Evolutionary conservation across 2,888 invertebrate genomes (phyloP).

Genomic region (Liodrosophila aerea): DNA sequence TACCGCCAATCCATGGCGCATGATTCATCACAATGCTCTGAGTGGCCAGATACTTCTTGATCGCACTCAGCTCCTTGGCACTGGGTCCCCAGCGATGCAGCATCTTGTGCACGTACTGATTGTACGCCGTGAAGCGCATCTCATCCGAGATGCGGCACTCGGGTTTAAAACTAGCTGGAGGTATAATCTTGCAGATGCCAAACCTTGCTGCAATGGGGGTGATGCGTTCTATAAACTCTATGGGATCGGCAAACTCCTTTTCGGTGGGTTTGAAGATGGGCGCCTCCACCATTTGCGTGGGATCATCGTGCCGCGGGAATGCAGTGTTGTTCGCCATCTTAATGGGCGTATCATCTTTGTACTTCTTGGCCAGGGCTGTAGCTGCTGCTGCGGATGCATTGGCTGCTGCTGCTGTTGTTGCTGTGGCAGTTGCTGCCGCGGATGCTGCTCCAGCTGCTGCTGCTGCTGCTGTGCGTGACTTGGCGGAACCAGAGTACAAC

Average conservation of each 20-base stretch:
- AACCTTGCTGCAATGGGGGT: slow-evolving; percentile 89
- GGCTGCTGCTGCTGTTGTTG: slow-evolving; percentile 35
- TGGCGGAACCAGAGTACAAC: slow-evolving; percentile 81
- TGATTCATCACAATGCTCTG: slow-evolving; percentile 89
- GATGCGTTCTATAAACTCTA: slow-evolving; percentile 92
- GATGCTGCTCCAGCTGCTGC: slow-evolving; percentile 43
- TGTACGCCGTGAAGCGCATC: slow-evolving; percentile 92
- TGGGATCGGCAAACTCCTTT: slow-evolving; percentile 93
- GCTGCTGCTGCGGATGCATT: slow-evolving; percentile 26
- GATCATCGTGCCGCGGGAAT: slow-evolving; percentile 83
- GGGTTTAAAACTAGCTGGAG: slow-evolving; percentile 90
- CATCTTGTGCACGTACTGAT: slow-evolving; percentile 95
- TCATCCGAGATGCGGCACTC: slow-evolving; percentile 92
- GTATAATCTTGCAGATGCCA: slow-evolving; percentile 94
- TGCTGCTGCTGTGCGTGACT: slow-evolving; percentile 71
- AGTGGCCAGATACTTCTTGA: slow-evolving; percentile 90
- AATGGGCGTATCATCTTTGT: slow-evolving; percentile 81
- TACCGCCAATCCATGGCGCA: slow-evolving; percentile 93
- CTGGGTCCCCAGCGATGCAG: slow-evolving; percentile 94
- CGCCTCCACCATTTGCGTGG: slow-evolving; percentile 87
- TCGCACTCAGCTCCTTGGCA: slow-evolving; percentile 91
- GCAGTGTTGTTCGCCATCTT: slow-evolving; percentile 83
- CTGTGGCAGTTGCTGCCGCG: slow-evolving; percentile 36
- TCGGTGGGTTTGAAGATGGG: slow-evolving; percentile 91
- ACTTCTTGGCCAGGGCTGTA: slow-evolving; percentile 80